A percentile compares a stretch with the other conserved stretches of the same genome.
Conservation (phyloP, 2,113 vertebrate species). For the Tyto alba region DNA sequence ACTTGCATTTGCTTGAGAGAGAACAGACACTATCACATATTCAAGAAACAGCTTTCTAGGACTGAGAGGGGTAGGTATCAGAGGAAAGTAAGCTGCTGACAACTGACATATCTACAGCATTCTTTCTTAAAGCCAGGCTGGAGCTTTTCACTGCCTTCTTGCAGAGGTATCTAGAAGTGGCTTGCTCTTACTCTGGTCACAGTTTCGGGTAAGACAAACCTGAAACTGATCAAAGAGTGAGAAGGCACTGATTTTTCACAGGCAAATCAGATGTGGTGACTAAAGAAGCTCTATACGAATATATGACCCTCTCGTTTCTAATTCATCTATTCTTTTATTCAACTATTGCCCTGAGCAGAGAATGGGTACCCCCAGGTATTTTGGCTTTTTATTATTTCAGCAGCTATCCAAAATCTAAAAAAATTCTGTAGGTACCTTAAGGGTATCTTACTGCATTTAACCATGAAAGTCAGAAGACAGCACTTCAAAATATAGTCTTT, state of each 20-base stretch:
- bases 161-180: background rate
- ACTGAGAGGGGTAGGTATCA: background rate
- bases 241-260: background rate
- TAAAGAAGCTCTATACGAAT: background rate
- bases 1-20: background rate
- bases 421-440: background rate
- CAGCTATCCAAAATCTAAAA: background rate
- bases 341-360: background rate
- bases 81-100: background rate
- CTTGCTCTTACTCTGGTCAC: background rate
- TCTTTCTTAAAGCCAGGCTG: background rate
- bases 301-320: background rate
- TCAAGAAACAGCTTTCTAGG: background rate
- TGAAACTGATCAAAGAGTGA: background rate
- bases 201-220: fast-evolving
- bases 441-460: background rate
- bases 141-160: background rate
- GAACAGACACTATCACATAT: background rate
- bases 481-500: background rate
- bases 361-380: background rate
- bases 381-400: background rate
- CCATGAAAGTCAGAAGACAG: background rate
- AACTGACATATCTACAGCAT: background rate
- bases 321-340: background rate
- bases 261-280: background rate